A percentile compares a stretch with the other conserved stretches of the same genome.
Evolutionary conservation across 1,140 invertebrate species (phyloP).

Genomic region (Drosophila athabasca): DNA sequence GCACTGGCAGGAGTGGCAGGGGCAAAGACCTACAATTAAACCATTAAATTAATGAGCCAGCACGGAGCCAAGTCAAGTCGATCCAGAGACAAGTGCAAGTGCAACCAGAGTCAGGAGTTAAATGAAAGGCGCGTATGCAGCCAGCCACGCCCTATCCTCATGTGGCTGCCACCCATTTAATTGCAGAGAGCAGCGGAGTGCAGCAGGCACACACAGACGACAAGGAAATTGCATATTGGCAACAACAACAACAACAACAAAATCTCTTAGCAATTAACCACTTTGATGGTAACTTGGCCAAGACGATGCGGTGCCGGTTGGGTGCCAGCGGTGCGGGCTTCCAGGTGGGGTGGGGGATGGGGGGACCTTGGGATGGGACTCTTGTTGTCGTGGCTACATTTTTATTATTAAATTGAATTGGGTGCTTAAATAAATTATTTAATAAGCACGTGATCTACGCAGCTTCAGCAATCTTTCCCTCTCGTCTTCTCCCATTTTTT

Average conservation of each 20-base stretch:
- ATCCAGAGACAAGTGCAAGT: constrained; percentile 45
- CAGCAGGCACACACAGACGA: constrained; percentile 31
- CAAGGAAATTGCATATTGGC: constrained; percentile 69
- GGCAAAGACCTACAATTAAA: constrained; percentile 68
- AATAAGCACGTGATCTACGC: constrained; percentile 81
- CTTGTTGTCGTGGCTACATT: constrained; percentile 61
- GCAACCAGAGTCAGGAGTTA: constrained; percentile 28
- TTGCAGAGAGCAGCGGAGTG: constrained; percentile 38
- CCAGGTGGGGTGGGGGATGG: constrained; percentile 12
- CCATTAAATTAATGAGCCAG: constrained; percentile 78
- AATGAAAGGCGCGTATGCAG: constrained; percentile 75
- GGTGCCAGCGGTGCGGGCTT: constrained; percentile 11
- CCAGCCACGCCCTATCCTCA: constrained; percentile 48
- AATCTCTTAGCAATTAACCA: constrained; percentile 64
- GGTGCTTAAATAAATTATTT: constrained; percentile 83
- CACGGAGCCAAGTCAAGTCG: constrained; percentile 15
- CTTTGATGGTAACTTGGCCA: constrained; percentile 55
- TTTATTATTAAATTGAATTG: constrained; percentile 82
- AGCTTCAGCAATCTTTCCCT: constrained; percentile 35
- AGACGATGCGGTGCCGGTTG: constrained; percentile 11
- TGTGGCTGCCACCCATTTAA: constrained; percentile 71
- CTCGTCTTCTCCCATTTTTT: neutral
- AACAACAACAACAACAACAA: constrained; percentile 13
- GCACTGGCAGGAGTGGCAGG: neutral
- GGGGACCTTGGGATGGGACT: constrained; percentile 18